Conservation (phyloP, 2,113 vertebrate species). For the Tenrec ecaudatus region DNA sequence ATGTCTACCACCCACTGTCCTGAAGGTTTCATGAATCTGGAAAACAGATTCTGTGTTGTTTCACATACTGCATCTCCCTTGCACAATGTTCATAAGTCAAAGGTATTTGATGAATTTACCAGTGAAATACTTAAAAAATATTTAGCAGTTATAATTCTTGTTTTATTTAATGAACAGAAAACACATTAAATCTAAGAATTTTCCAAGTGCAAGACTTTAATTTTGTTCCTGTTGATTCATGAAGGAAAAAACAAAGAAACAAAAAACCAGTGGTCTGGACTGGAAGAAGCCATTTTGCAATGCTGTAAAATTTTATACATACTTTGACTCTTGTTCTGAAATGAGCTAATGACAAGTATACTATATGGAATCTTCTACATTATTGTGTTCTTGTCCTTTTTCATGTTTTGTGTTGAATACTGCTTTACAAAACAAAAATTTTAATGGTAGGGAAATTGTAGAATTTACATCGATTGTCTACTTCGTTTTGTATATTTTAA, state of each 20-base stretch:
- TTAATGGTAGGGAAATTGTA: background rate
- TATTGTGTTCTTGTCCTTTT: background rate
- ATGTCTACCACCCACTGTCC: background rate
- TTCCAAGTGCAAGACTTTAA: background rate
- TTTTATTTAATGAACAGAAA: background rate
- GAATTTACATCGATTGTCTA: background rate
- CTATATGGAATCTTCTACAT: background rate
- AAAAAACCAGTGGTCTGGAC: background rate
- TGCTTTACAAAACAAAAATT: background rate
- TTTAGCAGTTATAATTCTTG: background rate
- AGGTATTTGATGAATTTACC: background rate
- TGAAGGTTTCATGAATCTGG: background rate
- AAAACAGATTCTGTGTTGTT: background rate
- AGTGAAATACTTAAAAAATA: background rate
- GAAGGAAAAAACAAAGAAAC: background rate
- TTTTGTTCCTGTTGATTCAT: background rate
- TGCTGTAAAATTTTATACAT: background rate
- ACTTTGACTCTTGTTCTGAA: background rate
- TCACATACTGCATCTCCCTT: rapidly evolving
- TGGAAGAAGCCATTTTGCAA: background rate
- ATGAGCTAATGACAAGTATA: background rate
- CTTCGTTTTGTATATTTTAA: background rate
- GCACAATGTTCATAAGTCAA: no score
- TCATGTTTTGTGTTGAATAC: background rate
- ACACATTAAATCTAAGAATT: background rate